These are phyloP conservation scores for Glaucomys volans DNA, from an alignment of 2,113 vertebrate species.

Conservation along the genomic window DNA sequence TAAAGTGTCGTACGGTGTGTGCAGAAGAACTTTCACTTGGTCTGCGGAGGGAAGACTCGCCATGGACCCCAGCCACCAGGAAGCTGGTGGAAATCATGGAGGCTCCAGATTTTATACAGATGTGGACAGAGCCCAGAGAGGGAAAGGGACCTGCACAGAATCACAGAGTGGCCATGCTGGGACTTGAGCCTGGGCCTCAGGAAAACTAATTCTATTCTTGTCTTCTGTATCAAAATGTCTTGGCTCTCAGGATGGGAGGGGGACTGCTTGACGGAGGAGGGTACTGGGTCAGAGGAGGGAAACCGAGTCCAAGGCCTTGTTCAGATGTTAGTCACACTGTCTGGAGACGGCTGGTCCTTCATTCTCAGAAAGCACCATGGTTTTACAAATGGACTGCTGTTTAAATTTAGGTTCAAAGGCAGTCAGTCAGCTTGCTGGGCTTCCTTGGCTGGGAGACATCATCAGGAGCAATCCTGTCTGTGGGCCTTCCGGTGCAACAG, in stretches of 20 bases:
- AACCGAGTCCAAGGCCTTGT: background rate
- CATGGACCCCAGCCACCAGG: background rate
- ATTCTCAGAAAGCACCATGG: background rate
- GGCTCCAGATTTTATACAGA: background rate
- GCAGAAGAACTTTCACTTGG: background rate
- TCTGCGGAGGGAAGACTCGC: background rate
- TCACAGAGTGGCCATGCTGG: background rate
- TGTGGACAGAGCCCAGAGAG: background rate
- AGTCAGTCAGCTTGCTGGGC: background rate
- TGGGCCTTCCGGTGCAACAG: background rate
- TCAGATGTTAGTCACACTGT: background rate
- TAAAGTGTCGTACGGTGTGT: conserved; percentile 14
- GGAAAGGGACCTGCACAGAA: too few species aligned
- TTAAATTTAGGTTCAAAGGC: background rate
- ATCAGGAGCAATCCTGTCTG: rapidly evolving
- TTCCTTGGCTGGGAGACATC: rapidly evolving
- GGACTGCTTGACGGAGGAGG: background rate
- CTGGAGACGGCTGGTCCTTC: background rate
- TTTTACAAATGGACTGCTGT: background rate
- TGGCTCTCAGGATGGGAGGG: background rate
- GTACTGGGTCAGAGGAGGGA: background rate
- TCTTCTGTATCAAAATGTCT: too few species aligned
- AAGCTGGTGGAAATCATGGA: background rate
- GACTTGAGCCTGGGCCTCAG: background rate
- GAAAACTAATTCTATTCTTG: rapidly evolving